Conservation (phyloP, 1,140 invertebrate genomes). For the Pogonomyrmex californicus region DNA sequence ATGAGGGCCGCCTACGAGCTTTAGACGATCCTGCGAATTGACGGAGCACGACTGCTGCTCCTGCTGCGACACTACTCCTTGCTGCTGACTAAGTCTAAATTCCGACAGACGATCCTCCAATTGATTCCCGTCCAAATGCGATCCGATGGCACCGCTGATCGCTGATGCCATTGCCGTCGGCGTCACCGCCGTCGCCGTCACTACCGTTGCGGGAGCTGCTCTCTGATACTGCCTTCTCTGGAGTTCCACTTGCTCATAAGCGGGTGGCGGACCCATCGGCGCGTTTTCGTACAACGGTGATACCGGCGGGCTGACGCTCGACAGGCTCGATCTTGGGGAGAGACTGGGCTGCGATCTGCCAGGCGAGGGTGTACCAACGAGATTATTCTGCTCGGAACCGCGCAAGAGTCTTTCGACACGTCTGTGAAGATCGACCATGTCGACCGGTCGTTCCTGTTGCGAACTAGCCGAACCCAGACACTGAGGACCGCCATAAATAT, state of each 20-base stretch:
- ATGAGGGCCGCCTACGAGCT: constrained; percentile 74
- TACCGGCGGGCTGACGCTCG: constrained; percentile 94
- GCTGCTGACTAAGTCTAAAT: constrained; percentile 83
- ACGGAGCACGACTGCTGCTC: constrained; percentile 66
- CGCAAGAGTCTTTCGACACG: constrained; percentile 91
- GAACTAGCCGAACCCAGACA: constrained; percentile 87
- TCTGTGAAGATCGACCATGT: constrained; percentile 95
- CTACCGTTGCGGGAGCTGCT: constrained; percentile 41
- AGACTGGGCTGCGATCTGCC: constrained; percentile 90
- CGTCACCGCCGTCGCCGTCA: constrained; percentile 41
- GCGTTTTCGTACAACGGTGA: constrained; percentile 91
- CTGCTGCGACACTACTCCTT: constrained; percentile 70
- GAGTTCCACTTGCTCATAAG: constrained; percentile 90
- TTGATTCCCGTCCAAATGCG: constrained; percentile 84
- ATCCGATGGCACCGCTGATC: not conserved
- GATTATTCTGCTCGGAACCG: constrained; percentile 86
- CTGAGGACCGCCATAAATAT: constrained; percentile 97
- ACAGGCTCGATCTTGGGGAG: constrained; percentile 94
- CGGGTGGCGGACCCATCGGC: constrained; percentile 88
- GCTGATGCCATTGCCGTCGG: not conserved
- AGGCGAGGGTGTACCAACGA: constrained; percentile 87
- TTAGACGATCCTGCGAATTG: constrained; percentile 67
- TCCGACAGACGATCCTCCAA: constrained; percentile 87
- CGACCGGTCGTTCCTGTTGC: constrained; percentile 91
- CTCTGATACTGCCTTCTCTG: constrained; percentile 84